Base-by-base conservation (phyloP, 2,113 vertebrate species). In the Psittacus erithacus region DNA sequence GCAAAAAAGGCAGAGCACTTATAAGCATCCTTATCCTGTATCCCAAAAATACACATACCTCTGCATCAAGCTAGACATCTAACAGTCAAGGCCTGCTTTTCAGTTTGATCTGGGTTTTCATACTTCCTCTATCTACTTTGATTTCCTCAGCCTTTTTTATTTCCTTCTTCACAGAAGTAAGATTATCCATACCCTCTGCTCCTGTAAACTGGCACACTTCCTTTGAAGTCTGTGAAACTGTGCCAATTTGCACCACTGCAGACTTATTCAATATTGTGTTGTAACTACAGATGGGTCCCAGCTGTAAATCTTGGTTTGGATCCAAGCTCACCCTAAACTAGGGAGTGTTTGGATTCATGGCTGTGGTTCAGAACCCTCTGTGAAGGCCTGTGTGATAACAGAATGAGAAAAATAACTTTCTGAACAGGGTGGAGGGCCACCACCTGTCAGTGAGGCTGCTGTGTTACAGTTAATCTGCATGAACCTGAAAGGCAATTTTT, bases 221-320 rank as follows among this genome's bases (percentile, higher is more conserved):
- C 68, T 93, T 95, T 93, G 95, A 96, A 90, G 88, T 68, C 55
- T 9, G 0, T 53, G 82, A 94, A 88, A 80, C 46, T 55, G 24
- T 86, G 92, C 90, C 93, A 94, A 57, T 93, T 96, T 95, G 90
- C 90, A 88, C 76, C 62, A 82, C 76, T 78, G 76, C 71, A 86
- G 71, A 55, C 43, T 88, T 81, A 50, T 75, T 90, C 52, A 71
- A 81, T 92, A 86, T 60, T 60, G 80, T 95, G 69, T 91, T 95
- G 43, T 43, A 92, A 49, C 46, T 94, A 90, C 96, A 95, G 82
- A 96, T 94, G 94, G 85, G 60, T 60, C 64, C 88, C 93, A 95
- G 95, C 92, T 94, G 93, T 82, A 92, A 84, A 79, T 67, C 57
- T 93, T 95, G 90, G 35, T 70, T 88, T 74, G n/a, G n/a, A 88